phyloP scores from a whole-genome alignment of 2,888 invertebrate genomes.

The Chrysolina oricalcia region DNA sequence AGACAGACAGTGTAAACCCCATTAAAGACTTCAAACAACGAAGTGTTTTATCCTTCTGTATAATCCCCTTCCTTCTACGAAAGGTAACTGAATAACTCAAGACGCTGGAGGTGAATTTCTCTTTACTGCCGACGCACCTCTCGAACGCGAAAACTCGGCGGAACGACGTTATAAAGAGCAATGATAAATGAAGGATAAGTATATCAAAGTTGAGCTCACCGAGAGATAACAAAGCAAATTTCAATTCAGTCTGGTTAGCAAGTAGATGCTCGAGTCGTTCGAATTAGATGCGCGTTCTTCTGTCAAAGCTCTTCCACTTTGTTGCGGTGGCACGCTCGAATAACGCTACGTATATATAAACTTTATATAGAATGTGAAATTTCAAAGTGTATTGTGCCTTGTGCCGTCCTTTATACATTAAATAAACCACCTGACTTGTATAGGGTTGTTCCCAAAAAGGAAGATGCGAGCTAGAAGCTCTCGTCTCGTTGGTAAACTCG shows the following conservation, averaged over 20 bases:
- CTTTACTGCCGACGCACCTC: background rate
- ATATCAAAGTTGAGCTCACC: conserved; percentile 57
- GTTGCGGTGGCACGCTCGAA: conserved; percentile 58
- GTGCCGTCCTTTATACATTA: conserved; percentile 52
- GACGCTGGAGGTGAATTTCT: background rate
- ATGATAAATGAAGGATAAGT: conserved; percentile 54
- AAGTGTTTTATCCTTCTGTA: too few relatives aligned
- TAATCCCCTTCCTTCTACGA: background rate
- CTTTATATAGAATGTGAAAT: conserved; percentile 60
- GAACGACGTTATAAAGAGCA: conserved; percentile 27
- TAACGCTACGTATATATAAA: conserved; percentile 56
- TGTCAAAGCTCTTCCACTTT: conserved; percentile 61
- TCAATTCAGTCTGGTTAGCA: conserved; percentile 58
- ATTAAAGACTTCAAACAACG: too few relatives aligned
- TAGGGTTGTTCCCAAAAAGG: conserved; percentile 4
- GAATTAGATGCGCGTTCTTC: conserved; percentile 62
- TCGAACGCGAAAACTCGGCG: background rate
- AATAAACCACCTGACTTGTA: conserved; percentile 53
- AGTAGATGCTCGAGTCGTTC: conserved; percentile 61
- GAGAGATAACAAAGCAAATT: conserved; percentile 59
- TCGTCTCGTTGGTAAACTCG: background rate
- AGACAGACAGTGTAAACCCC: too few relatives aligned
- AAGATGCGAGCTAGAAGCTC: background rate
- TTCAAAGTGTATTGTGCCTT: conserved; percentile 56
- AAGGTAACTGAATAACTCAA: background rate